A percentile compares a stretch with the other conserved stretches of the same genome.
Conservation (phyloP, 2,797 vertebrate species). For the Syndactyla subalaris region DNA sequence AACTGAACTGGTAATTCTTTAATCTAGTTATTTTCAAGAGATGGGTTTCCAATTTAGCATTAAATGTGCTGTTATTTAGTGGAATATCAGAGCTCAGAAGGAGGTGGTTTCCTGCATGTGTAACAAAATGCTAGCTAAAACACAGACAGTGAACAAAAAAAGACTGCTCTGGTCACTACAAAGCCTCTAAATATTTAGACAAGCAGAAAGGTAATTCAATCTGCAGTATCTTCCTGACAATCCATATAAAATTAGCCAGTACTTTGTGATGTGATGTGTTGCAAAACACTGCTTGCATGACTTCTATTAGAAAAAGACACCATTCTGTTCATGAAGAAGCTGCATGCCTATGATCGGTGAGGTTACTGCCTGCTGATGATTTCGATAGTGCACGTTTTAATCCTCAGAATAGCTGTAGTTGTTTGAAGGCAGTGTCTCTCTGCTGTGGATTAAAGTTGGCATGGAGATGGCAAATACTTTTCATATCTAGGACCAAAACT, state of each 20-base stretch:
- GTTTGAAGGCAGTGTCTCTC: neutral
- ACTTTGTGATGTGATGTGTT: neutral
- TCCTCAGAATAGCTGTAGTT: neutral
- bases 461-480: neutral
- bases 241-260: neutral
- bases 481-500: neutral
- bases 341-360: neutral
- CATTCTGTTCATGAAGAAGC: neutral
- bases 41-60: slow-evolving; percentile 41
- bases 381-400: neutral
- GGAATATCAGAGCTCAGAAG: neutral
- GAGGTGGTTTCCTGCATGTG: neutral
- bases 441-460: neutral
- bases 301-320: neutral
- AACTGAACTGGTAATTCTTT: slow-evolving; percentile 21
- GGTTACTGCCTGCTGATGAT: neutral
- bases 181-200: neutral
- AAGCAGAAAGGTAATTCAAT: neutral
- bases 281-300: neutral
- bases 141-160: neutral
- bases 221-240: neutral
- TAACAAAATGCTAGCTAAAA: slow-evolving; percentile 2
- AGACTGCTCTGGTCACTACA: neutral
- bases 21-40: slow-evolving; percentile 9
- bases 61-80: slow-evolving; percentile 19